Conservation (phyloP, 1,140 invertebrate species). For the Drosophila dunni region DNA sequence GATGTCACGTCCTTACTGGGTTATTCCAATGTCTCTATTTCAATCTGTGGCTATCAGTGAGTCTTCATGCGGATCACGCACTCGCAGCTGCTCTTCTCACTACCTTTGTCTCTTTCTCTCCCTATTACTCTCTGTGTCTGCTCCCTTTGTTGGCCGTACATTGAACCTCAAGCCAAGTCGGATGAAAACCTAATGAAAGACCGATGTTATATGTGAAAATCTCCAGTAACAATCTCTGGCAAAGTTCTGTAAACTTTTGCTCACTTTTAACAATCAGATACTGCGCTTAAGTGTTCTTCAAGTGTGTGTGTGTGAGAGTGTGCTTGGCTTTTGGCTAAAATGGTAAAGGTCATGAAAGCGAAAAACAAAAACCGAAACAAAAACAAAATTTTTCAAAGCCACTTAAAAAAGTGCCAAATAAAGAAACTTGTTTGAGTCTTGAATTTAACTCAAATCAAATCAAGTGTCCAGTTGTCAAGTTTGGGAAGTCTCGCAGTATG, state of each 20-base stretch:
- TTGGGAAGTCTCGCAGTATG: constrained; percentile 24
- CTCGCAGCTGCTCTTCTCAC: background rate
- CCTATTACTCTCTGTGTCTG: background rate
- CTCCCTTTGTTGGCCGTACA: constrained; percentile 22
- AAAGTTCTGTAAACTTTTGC: constrained; percentile 9
- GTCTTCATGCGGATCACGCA: constrained; percentile 39
- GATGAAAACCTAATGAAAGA: constrained; percentile 15
- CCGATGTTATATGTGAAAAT: constrained; percentile 39
- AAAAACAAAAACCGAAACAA: constrained; percentile 8
- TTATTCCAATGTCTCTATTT: constrained; percentile 34
- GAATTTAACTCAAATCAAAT: constrained; percentile 10
- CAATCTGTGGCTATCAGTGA: background rate
- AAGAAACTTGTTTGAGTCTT: constrained; percentile 57
- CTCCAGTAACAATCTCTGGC: constrained; percentile 10
- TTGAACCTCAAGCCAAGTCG: constrained; percentile 30
- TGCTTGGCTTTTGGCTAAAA: constrained; percentile 44
- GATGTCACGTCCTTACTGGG: constrained; percentile 42
- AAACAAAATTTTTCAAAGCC: constrained; percentile 48
- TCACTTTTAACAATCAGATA: constrained; percentile 16
- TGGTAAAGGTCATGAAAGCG: constrained; percentile 60
- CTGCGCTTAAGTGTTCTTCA: constrained; percentile 9
- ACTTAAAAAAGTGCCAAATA: constrained; percentile 50
- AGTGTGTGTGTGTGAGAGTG: background rate
- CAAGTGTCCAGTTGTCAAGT: constrained; percentile 32
- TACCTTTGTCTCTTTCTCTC: background rate